phyloP scores from a whole-genome alignment of 2,888 invertebrate species.

The Rhopalosiphum nymphaeae region DNA sequence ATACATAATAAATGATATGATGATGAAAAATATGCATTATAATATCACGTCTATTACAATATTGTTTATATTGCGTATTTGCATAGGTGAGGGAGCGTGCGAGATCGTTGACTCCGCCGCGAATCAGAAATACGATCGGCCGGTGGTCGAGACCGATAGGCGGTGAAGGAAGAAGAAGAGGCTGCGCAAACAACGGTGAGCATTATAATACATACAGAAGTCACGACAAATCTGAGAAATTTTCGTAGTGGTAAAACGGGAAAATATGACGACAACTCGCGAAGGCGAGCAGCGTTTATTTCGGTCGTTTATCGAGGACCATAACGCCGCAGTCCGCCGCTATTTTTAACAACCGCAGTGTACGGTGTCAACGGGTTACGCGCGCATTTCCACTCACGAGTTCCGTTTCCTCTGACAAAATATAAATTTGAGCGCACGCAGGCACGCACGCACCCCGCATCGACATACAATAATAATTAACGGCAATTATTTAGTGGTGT shows the following conservation, averaged over 20 bases:
- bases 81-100: conserved; percentile 76
- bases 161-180: neutral
- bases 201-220: neutral
- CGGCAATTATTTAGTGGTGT: neutral
- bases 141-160: neutral
- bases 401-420: neutral
- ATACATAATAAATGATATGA: neutral
- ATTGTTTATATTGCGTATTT: conserved; percentile 66
- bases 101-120: conserved; percentile 76
- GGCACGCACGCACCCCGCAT: neutral
- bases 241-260: neutral
- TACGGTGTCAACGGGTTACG: conserved; percentile 41
- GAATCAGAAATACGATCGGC: conserved; percentile 58
- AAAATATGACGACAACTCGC: neutral
- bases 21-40: neutral
- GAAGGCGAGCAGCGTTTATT: conserved; percentile 42
- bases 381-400: neutral
- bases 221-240: neutral
- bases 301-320: conserved; percentile 40
- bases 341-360: conserved; percentile 48
- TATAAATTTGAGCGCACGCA: neutral
- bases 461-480: neutral
- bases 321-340: neutral
- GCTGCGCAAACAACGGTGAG: conserved; percentile 4
- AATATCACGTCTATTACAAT: neutral